Base-by-base conservation (phyloP, 2,888 invertebrate species). In the Melolontha melolontha region DNA sequence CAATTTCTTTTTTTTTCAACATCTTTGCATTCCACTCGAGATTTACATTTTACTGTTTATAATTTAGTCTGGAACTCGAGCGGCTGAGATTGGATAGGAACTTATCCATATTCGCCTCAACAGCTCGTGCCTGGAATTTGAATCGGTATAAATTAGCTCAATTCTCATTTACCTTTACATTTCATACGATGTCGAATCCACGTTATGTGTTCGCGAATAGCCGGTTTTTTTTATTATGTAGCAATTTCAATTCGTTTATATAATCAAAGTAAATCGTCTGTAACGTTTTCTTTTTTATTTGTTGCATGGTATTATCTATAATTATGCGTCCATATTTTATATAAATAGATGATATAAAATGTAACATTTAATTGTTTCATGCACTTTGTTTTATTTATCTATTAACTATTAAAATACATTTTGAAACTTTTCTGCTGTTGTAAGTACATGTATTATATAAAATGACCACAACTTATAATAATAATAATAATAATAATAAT, bases 1-100 rank as follows among this genome's bases (percentile, higher is more conserved):
- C 22, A 47, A 49, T 29, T 49, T n/a, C 59, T 8, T 47, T 62
- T 62, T 47, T 34, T n/a, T 34, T 47, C 16, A 34, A 5, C 47
- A 16, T 47, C 59, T 62, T 62, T 47, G 49, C 44, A 62, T 64
- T 64, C 44, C 51, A 40, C 39, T 34, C 29, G 52, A 64, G 64
- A 64, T 64, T 64, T 52, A 64, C 64, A 64, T 67, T 67, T 62
- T 62, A 62, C 62, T 67, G 67, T 67, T 59, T 67, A 67, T 67
- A 67, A 67, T 67, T 55, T 67, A 67, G 67, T 62, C 67, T 62
- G 34, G 59, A 34, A 62, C 62, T 51, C 44, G 50, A 52, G 34
- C 62, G 64, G 39, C 50, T 40, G 63, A 34, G 44, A 54, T 54
- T 64, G 64, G 54, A 64, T 64, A 52, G 42, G 64, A 64, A 44